Evolutionary conservation across 2,113 vertebrate genomes (phyloP), one percentile per base, ranked within the genome.

Genomic region (Archilochus colubris): DNA sequence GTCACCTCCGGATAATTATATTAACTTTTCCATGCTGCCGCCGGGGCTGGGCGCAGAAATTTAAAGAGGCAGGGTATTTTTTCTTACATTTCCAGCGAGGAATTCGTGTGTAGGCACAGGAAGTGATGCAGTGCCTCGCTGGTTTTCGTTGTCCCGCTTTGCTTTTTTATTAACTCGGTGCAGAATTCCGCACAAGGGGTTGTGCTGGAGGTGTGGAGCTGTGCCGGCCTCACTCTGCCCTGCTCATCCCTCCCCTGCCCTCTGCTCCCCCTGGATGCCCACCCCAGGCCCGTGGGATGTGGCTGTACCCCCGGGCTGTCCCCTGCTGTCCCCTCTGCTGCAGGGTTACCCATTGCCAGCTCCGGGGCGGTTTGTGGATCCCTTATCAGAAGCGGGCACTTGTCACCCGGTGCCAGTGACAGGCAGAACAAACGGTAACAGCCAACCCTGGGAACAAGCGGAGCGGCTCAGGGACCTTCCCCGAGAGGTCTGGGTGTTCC

Each of bases 301-400:
- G 12, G 16, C 31, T 57, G 40, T 66, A 81, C 14, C 4, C 43
- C 85, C 0, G 9, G 64, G 55, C 73, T 53, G 9, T 22, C 38
- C 8, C 2, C 21, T 27, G 68, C 40, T 69, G 30, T 79, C 40
- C 66, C 38, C 57, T 68, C 7, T 0, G 2, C 48, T 0, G 4
- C 73, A 36, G 18, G 6, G 89, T 97, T 96, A 96, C 96, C 94
- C 12, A 94, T 95, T 43, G 8, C 48, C 81, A 28, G 66, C 38
- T 82, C 22, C 46, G 18, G 8, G 19, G 19, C 19, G 46, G 19
- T 48, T 94, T 87, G 91, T 44, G 1, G 10, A 81, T 53, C 30
- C 15, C 77, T 94, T 96, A 96, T 96, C 93, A 23, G 74, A 18
- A 75, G 33, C 36, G 46, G 77, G 59, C 77, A 83, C 82, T 92